Evolutionary conservation across 2,888 invertebrate genomes (phyloP).

Genomic region (Noctua pronuba): DNA sequence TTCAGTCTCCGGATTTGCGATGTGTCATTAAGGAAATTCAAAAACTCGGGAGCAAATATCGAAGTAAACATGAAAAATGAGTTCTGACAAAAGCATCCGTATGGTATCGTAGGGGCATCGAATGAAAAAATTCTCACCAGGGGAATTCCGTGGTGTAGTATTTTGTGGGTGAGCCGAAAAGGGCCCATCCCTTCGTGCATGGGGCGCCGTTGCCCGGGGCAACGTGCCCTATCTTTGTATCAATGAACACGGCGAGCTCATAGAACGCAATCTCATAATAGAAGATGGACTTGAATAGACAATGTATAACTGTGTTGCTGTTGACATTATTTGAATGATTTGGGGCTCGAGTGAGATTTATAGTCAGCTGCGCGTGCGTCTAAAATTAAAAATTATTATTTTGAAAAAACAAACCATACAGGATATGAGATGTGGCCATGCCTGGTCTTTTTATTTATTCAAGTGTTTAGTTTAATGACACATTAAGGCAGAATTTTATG

Average conservation of each 20-base stretch:
- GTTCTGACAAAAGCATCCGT: conserved; percentile 62
- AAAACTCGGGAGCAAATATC: conserved; percentile 39
- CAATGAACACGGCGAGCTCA: conserved; percentile 77
- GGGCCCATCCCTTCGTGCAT: conserved; percentile 79
- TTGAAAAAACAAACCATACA: conserved; percentile 52
- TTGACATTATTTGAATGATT: conserved; percentile 84
- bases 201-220: conserved; percentile 81
- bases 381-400: conserved; percentile 65
- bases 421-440: conserved; percentile 71
- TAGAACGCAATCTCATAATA: conserved; percentile 74
- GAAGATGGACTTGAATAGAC: conserved; percentile 78
- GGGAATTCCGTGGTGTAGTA: conserved; percentile 84
- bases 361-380: conserved; percentile 76
- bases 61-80: conserved; percentile 39
- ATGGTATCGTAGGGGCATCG: conserved; percentile 66
- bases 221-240: conserved; percentile 83
- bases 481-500: conserved; percentile 78
- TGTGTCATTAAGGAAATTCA: conserved; percentile 26
- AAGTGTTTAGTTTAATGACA: conserved; percentile 82
- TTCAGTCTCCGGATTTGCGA: conserved; percentile 14
- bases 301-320: conserved; percentile 80
- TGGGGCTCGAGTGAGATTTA: conserved; percentile 80
- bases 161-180: conserved; percentile 83
- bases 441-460: conserved; percentile 76
- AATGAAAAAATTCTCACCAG: conserved; percentile 81